These are phyloP conservation scores for Vireo altiloquus DNA, from an alignment of 2,113 vertebrate species.

Conservation along the genomic window DNA sequence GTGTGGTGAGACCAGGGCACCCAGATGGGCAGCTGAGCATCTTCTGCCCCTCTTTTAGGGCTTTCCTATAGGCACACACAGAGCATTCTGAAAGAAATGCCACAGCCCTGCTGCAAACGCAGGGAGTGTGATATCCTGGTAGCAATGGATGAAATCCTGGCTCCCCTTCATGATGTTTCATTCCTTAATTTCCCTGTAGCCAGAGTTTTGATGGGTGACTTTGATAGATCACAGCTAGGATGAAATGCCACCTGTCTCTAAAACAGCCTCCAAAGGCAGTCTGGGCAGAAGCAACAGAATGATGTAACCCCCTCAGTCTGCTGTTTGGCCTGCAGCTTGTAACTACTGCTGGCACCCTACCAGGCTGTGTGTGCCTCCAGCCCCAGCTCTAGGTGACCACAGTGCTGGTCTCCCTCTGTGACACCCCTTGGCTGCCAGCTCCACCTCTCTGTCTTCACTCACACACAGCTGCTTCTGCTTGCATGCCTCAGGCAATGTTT, in stretches of 20 bases:
- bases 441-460: not conserved
- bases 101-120: not conserved
- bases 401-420: not conserved
- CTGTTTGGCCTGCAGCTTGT: not conserved
- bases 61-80: not conserved
- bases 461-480: not conserved
- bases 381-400: not conserved
- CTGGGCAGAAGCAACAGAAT: not conserved
- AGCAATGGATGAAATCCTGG: not conserved
- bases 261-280: not conserved
- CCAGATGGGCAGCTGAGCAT: rapidly evolving
- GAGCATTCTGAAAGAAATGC: not conserved
- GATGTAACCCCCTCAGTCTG: not conserved
- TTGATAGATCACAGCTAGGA: not conserved
- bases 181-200: not conserved
- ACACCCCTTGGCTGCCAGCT: not conserved
- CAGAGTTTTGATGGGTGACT: not conserved
- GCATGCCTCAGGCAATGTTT: not conserved
- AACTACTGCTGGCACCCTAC: not conserved
- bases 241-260: not conserved
- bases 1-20: not conserved
- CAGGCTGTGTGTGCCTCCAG: not conserved
- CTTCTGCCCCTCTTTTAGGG: not conserved
- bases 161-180: not conserved
- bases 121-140: not conserved